Evolutionary conservation across 2,113 vertebrate genomes (phyloP).

Genomic region (Leptodactylus fuscus): DNA sequence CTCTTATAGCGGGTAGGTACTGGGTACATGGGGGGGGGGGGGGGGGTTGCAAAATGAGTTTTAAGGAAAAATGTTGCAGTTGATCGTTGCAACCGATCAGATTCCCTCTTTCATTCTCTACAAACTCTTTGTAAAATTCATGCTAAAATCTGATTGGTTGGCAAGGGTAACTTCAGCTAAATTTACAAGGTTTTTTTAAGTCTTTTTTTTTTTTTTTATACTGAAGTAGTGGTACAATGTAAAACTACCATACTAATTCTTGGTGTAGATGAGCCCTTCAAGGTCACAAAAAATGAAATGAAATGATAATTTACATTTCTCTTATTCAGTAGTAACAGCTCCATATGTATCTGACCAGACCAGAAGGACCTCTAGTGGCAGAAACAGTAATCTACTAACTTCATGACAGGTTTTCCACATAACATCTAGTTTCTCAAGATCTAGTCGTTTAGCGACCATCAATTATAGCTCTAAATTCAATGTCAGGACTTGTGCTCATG

Average conservation of each 20-base stretch:
- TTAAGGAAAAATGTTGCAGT: no score
- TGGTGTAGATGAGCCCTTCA: neutral
- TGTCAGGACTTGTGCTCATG: neutral
- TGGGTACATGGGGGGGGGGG: no score
- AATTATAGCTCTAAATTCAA: neutral
- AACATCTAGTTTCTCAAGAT: neutral
- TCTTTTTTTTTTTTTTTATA: no score
- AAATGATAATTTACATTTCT: neutral
- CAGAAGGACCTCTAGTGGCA: conserved; percentile 52
- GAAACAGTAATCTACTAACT: neutral
- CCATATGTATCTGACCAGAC: neutral
- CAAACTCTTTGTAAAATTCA: no score
- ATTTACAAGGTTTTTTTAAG: no score
- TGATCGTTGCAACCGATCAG: no score
- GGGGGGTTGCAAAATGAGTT: no score
- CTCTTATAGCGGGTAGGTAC: no score
- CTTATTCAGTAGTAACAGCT: neutral
- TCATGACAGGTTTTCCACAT: neutral
- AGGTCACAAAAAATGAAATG: neutral
- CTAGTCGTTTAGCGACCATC: neutral
- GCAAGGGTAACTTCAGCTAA: no score
- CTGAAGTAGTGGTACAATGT: conserved; percentile 57
- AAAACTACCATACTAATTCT: conserved; percentile 41
- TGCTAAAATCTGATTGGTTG: no score
- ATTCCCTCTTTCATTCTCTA: no score